These are phyloP conservation scores for Tachystola acroxantha DNA, from an alignment of 2,888 invertebrate species.

Conservation along the genomic window DNA sequence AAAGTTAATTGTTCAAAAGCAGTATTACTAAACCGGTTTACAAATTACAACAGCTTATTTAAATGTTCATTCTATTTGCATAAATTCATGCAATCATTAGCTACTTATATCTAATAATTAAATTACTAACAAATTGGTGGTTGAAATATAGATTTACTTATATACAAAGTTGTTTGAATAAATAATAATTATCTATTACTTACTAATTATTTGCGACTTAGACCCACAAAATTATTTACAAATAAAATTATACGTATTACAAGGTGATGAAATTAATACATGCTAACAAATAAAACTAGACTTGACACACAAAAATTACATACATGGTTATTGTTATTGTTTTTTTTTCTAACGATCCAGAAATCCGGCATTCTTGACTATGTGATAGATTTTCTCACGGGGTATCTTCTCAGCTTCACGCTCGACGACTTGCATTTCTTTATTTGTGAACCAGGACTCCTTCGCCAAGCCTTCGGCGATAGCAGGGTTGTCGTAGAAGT, in stretches of 20 bases:
- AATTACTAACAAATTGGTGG: not conserved
- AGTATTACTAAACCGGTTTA: not conserved
- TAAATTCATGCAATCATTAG: conserved; percentile 10
- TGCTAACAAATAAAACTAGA: too few relatives aligned
- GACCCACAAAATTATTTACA: conserved; percentile 8
- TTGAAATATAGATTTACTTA: not conserved
- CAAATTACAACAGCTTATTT: too few relatives aligned
- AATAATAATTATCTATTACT: not conserved
- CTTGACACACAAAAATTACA: not conserved
- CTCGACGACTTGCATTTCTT: conserved; percentile 87
- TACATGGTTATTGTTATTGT: not conserved
- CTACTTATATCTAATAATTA: not conserved
- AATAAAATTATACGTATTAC: conserved; percentile 1
- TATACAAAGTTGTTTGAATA: not conserved
- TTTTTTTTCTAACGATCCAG: conserved; percentile 46
- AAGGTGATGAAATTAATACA: conserved; percentile 8
- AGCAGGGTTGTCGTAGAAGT: conserved; percentile 87
- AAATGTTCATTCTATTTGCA: too few relatives aligned
- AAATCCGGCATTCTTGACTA: conserved; percentile 86
- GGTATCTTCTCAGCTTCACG: conserved; percentile 90
- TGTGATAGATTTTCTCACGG: conserved; percentile 84
- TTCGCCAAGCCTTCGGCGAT: conserved; percentile 86
- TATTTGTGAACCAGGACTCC: conserved; percentile 87
- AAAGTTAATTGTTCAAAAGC: conserved; percentile 9
- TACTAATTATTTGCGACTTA: conserved; percentile 13